These are phyloP conservation scores for Eilema sororculum DNA, from an alignment of 2,888 invertebrate genomes.

Conservation along the genomic window DNA sequence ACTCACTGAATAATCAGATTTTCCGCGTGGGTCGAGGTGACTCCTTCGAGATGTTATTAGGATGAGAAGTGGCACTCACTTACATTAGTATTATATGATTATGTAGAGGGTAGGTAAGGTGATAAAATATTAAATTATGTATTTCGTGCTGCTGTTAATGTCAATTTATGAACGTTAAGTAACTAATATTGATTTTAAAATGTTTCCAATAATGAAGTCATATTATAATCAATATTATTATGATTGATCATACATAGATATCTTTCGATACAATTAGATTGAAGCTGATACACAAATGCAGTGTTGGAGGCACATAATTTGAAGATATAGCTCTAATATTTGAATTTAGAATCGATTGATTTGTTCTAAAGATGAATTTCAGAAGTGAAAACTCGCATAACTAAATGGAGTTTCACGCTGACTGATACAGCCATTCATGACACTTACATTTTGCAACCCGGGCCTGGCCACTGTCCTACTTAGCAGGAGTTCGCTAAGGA, in stretches of 20 bases:
- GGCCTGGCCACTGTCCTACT: neutral
- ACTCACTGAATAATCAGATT: slow-evolving; percentile 74
- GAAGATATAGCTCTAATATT: too few relatives aligned
- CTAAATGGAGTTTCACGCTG: neutral
- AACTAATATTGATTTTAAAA: neutral
- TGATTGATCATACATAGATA: neutral
- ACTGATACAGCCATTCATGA: neutral
- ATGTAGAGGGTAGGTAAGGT: slow-evolving; percentile 40
- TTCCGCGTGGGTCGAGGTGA: slow-evolving; percentile 62
- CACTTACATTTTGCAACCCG: neutral
- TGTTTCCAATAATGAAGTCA: neutral
- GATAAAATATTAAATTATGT: slow-evolving; percentile 34
- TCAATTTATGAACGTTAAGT: slow-evolving; percentile 17
- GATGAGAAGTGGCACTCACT: slow-evolving; percentile 49
- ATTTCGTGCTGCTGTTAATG: slow-evolving; percentile 25
- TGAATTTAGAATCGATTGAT: too few relatives aligned
- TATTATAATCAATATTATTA: neutral
- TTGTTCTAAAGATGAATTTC: neutral
- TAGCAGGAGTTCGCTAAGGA: too few relatives aligned
- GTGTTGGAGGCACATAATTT: too few relatives aligned
- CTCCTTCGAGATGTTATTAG: slow-evolving; percentile 64
- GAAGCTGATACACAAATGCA: neutral
- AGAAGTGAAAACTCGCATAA: too few relatives aligned
- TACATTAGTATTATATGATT: slow-evolving; percentile 48
- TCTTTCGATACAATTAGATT: neutral